Evolutionary conservation across 1,140 invertebrate genomes (phyloP).

Genomic region (Lethrus apterus): DNA sequence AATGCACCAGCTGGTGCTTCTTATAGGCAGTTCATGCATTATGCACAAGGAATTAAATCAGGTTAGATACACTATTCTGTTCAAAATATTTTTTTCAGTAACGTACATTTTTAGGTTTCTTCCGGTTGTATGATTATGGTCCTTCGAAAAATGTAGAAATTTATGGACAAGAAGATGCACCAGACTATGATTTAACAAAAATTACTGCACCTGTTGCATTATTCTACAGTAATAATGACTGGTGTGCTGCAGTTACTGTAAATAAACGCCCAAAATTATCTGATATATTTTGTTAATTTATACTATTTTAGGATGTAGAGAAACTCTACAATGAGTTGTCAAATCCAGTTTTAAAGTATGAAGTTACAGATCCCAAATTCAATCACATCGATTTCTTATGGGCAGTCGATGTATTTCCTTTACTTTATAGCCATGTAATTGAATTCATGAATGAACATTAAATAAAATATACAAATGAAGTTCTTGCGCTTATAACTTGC

Average conservation of each 20-base stretch:
- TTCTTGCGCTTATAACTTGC: no score
- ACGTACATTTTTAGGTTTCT: constrained; percentile 1
- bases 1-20: constrained; percentile 72
- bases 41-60: constrained; percentile 48
- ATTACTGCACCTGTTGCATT: constrained; percentile 50
- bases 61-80: no score
- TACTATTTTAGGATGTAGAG: no score
- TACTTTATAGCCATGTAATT: no score
- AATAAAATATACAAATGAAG: no score
- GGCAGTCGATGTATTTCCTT: constrained; percentile 2
- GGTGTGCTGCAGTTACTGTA: constrained; percentile 28
- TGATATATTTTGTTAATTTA: no score
- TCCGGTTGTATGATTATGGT: constrained; percentile 50
- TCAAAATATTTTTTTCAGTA: no score
- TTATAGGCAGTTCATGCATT: constrained; percentile 61
- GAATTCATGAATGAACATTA: no score
- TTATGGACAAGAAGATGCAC: constrained; percentile 33
- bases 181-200: constrained; percentile 46
- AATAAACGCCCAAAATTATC: no score
- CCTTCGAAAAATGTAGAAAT: constrained; percentile 24
- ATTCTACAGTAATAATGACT: constrained; percentile 47
- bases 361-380: background rate
- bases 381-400: constrained; percentile 6
- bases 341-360: background rate
- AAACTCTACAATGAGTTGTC: no score